These are phyloP conservation scores for Zoroaster sp. DNA, from an alignment of 53 echinoderm and acorn worm genomes.

Conservation along the genomic window DNA sequence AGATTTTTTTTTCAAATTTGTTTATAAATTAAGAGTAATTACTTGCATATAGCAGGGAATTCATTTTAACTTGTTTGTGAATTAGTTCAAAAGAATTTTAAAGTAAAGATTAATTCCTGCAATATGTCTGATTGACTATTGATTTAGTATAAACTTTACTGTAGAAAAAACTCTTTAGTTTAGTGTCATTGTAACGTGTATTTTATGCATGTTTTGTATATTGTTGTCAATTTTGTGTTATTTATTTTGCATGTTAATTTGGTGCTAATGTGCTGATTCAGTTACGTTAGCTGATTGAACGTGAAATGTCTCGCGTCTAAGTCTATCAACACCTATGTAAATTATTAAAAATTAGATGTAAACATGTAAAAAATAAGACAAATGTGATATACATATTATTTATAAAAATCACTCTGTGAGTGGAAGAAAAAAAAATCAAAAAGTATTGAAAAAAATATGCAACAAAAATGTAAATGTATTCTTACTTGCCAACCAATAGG, in stretches of 20 bases:
- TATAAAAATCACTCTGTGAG: conserved; percentile 25
- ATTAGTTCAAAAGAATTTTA: too few species aligned
- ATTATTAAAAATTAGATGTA: conserved; percentile 34
- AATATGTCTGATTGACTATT: neutral
- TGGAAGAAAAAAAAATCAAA: conserved; percentile 40
- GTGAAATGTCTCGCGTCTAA: neutral
- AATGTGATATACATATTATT: conserved; percentile 42
- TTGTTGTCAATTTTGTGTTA: neutral
- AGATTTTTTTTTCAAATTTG: too few species aligned
- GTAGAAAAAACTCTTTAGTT: neutral
- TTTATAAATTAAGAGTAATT: too few species aligned
- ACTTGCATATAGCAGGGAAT: too few species aligned
- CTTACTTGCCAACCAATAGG: conserved; percentile 48
- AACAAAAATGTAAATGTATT: conserved; percentile 52
- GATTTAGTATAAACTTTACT: neutral
- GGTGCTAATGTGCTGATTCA: neutral
- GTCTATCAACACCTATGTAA: conserved; percentile 10
- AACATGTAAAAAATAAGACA: conserved; percentile 11
- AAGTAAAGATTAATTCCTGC: too few species aligned
- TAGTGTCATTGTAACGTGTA: neutral
- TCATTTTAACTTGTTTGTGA: too few species aligned
- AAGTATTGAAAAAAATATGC: conserved; percentile 42
- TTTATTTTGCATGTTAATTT: conserved; percentile 20
- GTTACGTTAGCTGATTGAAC: neutral
- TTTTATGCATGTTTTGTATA: neutral